These are phyloP conservation scores for Malaclemys terrapin DNA, from an alignment of 2,113 vertebrate genomes.

Conservation along the genomic window DNA sequence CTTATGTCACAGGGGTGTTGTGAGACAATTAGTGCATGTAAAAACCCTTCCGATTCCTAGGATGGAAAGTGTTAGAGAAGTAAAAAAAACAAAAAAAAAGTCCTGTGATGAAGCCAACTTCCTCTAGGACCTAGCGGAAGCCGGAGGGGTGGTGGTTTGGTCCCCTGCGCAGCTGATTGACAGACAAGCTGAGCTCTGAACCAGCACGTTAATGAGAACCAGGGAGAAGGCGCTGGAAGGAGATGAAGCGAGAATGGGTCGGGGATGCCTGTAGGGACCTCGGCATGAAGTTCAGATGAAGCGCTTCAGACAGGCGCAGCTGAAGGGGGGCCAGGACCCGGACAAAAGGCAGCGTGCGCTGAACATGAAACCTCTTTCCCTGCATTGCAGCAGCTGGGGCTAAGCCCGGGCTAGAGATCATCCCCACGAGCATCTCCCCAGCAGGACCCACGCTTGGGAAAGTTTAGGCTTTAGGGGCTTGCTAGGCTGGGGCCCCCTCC, in stretches of 20 bases:
- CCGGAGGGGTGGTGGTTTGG: neutral
- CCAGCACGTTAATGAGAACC: neutral
- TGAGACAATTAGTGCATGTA: neutral
- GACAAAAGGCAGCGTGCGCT: conserved; percentile 41
- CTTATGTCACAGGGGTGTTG: neutral
- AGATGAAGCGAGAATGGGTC: neutral
- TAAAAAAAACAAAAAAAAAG: too few species aligned
- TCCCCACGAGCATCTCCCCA: neutral
- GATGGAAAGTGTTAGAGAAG: neutral
- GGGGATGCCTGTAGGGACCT: neutral
- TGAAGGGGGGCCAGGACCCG: neutral
- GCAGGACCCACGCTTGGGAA: neutral
- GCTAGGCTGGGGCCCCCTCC: too few species aligned
- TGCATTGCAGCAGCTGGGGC: neutral
- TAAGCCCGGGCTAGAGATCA: neutral
- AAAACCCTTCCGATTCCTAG: neutral
- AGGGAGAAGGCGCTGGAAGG: neutral
- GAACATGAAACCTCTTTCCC: neutral
- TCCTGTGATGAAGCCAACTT: conserved; percentile 14
- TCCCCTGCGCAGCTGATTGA: conserved; percentile 31
- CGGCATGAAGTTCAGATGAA: neutral
- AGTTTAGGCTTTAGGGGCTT: neutral
- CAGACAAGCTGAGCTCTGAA: neutral
- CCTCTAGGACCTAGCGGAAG: conserved; percentile 65
- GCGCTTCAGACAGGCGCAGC: neutral